Base-by-base conservation (phyloP, 2,797 vertebrate species). In the Philypnodon macrostomus region DNA sequence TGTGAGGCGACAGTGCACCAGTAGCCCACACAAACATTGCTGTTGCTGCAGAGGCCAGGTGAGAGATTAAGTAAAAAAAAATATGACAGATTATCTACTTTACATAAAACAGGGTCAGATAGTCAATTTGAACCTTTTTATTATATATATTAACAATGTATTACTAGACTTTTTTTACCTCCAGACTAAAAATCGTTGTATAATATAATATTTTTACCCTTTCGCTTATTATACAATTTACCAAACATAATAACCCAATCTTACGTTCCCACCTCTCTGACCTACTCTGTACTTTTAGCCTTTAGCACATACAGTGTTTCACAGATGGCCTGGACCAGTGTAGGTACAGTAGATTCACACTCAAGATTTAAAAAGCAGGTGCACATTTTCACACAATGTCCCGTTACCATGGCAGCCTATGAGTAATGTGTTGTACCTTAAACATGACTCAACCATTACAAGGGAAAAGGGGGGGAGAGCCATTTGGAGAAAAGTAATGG, bases 331-430 rank as follows among this genome's bases (percentile, higher is more conserved):
- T 21, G 38, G 42, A 50, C 41, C 5, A 35, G 53, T 42, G 44
- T 27, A 57, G 61, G 50, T 75, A 60, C 55, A 44, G 55, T 56
- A 41, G 64, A 55, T 63, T 79, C 58, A 63, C 58, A 78, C 49
- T 41, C 42, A 6, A 50, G 40, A 60, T 56, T 62, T 58, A 38
- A 47, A 78, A 48, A 83, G 65, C 79, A 75, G 70, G 74, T 76
- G 78, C 58, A 54, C 59, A 52, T 77, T 74, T 76, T 77, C 77
- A 70, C 67, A 46, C 62, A 46, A 21, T 63, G 44, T 50, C 49
- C 63, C 32, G 80, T 86, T 85, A 55, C 80, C 76, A 85, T 85
- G 80, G 78, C 45, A 44, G 49, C 74, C 63, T 37, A 47, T 53
- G 67, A 81, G 57, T 65, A 82, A 72, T 65, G 59, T 53, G 31